A percentile compares a stretch with the other conserved stretches of the same genome.
Conservation (phyloP, 2,888 invertebrate species). For the Chydorus sphaericus region DNA sequence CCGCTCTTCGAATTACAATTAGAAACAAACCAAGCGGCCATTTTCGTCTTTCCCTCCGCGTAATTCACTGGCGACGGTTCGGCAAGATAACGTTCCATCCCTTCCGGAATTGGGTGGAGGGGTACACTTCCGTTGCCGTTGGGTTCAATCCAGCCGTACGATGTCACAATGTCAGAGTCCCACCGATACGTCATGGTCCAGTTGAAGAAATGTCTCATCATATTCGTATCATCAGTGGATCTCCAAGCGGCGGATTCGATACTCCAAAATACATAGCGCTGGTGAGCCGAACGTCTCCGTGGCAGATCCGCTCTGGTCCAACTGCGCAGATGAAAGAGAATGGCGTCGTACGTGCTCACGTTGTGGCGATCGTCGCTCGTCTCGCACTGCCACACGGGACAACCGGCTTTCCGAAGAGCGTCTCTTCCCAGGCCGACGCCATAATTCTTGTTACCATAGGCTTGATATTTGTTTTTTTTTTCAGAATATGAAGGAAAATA, state of each 20-base stretch:
- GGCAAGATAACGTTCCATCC: neutral
- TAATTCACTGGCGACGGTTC: neutral
- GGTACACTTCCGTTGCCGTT: neutral
- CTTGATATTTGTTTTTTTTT: neutral
- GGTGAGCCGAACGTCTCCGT: neutral
- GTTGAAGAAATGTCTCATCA: conserved; percentile 7
- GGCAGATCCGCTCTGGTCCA: conserved; percentile 2
- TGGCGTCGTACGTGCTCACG: conserved; percentile 10
- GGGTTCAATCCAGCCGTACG: conserved; percentile 10
- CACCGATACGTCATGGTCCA: conserved; percentile 14
- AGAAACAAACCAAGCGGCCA: conserved; percentile 19
- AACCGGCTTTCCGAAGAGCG: conserved; percentile 4
- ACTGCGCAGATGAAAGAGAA: conserved; percentile 12
- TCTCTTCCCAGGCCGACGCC: conserved; percentile 2
- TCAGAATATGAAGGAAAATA: neutral
- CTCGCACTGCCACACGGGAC: conserved; percentile 10
- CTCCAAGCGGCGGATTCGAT: conserved; percentile 10
- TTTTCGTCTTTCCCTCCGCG: conserved; percentile 13
- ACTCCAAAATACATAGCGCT: conserved; percentile 13
- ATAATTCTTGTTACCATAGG: conserved; percentile 11
- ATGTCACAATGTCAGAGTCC: conserved; percentile 11
- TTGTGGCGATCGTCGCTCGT: conserved; percentile 6
- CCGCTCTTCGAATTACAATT: conserved; percentile 17
- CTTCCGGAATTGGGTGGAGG: neutral
- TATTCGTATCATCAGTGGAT: neutral